A percentile compares a stretch with the other conserved stretches of the same genome.
Conservation (phyloP, 2,888 invertebrate genomes). For the Lamproptera curius region DNA sequence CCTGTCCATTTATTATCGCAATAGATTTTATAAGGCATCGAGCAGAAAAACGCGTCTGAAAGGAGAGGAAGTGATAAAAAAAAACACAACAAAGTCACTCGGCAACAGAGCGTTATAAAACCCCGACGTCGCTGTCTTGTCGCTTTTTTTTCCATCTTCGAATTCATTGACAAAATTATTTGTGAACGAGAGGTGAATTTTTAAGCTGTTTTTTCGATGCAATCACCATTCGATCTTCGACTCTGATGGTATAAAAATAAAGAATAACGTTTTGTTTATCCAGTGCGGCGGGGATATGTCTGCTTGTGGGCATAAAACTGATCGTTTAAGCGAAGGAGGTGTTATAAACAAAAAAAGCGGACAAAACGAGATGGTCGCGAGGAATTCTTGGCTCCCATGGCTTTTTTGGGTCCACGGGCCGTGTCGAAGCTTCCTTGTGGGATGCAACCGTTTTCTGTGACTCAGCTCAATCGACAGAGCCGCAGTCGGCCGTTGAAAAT, state of each 20-base stretch:
- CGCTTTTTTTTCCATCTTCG: slow-evolving; percentile 41
- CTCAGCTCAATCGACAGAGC: slow-evolving; percentile 36
- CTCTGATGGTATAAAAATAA: slow-evolving; percentile 24
- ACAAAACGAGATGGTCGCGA: slow-evolving; percentile 43
- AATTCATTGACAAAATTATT: slow-evolving; percentile 55
- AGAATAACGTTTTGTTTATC: slow-evolving; percentile 21
- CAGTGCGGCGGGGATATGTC: slow-evolving; percentile 23
- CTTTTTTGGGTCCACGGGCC: slow-evolving; percentile 59
- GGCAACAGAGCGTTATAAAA: slow-evolving; percentile 54
- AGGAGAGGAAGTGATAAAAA: slow-evolving; percentile 65
- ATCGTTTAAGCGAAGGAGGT: slow-evolving; percentile 40
- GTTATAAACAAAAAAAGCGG: slow-evolving; percentile 41
- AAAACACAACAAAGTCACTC: slow-evolving; percentile 40
- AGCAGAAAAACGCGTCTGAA: slow-evolving; percentile 39
- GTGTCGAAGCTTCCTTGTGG: slow-evolving; percentile 64
- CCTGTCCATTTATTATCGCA: slow-evolving; percentile 69
- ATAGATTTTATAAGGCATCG: slow-evolving; percentile 40
- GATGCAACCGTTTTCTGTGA: slow-evolving; percentile 41
- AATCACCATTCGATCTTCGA: slow-evolving; percentile 34
- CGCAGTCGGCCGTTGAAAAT: slow-evolving; percentile 12
- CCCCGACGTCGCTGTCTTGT: slow-evolving; percentile 42
- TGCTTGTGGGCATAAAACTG: slow-evolving; percentile 32
- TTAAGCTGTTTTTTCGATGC: slow-evolving; percentile 17
- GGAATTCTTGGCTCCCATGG: slow-evolving; percentile 66
- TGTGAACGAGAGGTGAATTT: slow-evolving; percentile 21